Evolutionary conservation across 2,888 invertebrate species (phyloP), one percentile per base, ranked within the genome.

Genomic region (Ceraclea dissimilis): DNA sequence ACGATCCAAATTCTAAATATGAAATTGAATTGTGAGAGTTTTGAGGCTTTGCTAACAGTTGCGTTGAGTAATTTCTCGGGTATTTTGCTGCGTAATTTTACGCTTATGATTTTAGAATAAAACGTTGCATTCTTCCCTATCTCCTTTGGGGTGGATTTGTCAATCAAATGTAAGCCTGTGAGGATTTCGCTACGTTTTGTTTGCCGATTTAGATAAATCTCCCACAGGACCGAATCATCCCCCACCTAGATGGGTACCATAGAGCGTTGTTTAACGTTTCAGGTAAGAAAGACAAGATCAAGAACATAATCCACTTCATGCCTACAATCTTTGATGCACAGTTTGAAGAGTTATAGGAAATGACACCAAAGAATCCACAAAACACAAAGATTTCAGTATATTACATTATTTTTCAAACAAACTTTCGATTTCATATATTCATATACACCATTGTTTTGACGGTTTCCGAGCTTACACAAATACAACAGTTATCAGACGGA

Each of bases 101-200:
- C 58, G 58, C 58, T 58, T 58, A 58, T 58, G 58, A 58, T 33
- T 58, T 54, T 57, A 49, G 52, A 57, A 57, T 52, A 52, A 57
- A 57, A 52, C 52, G 19, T 39, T 43, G 49, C 48, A n/a, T 16
- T 33, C 19, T 22, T 33, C 43, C 49, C 55, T 22, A 5, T 16
- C 4, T 46, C 8, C 6, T 19, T 6, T 6, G 48, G 58, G 55
- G 54, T 54, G 52, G 58, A 51, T 60, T 58, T 61, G 61, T 61
- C 61, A 61, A 61, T 61, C 61, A 61, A 51, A 49, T 26, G 53
- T 61, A 59, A 61, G 57, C 61, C 56, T 22, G 51, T 47, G 54
- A 54, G 53, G 59, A 56, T 59, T 47, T 31, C 48, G 46, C 49
- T 43, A 50, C 57, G 53, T 58, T 58, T 52, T 58, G 58, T 58